Base-by-base conservation (phyloP, 2,113 vertebrate genomes). In the Atherinomorus stipes region DNA sequence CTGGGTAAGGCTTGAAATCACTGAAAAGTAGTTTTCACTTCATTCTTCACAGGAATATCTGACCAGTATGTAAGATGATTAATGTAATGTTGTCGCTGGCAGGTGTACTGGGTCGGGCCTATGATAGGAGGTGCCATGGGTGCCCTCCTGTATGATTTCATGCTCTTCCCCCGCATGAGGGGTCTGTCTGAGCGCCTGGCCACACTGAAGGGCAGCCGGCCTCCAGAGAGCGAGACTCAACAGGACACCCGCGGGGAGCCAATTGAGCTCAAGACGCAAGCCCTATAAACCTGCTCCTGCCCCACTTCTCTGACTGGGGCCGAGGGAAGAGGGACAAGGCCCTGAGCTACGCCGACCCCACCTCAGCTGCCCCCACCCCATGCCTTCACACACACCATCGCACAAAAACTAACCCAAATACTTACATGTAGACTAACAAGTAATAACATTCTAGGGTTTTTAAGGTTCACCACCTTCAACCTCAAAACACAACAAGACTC, bases 31-130 rank as follows among this genome's bases (percentile, higher is more conserved):
- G 19, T n/a, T 23, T 10, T 23, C n/a, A 11, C 4, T 51, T 1
- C 9, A 11, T 15, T 59, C 57, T 9, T 15, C 22, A 16, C n/a
- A 40, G n/a, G 4, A 38, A 38, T 11, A 4, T 11, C 16, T 31
- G 11, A 11, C n/a, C n/a, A 8, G 6, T 22, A 47, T 57, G 1
- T 2, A 25, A 37, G 28, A 13, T 57, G 25, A 21, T 42, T 11
- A 78, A 18, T 59, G 22, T 40, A 22, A 52, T 19, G 64, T 26
- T 92, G 37, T 84, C 70, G 34, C 31, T 80, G 31, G 49, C 91
- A 97, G 96, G 96, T 98, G 61, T 98, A 96, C 89, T 98, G 97
- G 96, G 96, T 97, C 2, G 97, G 96, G 26, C 96, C 97, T 11
- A 94, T 97, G 93, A 95, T 96, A 57, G 97, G 96, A 26, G 95